Conservation (phyloP, 2,888 invertebrate genomes). For the Ectropis crepuscularia region DNA sequence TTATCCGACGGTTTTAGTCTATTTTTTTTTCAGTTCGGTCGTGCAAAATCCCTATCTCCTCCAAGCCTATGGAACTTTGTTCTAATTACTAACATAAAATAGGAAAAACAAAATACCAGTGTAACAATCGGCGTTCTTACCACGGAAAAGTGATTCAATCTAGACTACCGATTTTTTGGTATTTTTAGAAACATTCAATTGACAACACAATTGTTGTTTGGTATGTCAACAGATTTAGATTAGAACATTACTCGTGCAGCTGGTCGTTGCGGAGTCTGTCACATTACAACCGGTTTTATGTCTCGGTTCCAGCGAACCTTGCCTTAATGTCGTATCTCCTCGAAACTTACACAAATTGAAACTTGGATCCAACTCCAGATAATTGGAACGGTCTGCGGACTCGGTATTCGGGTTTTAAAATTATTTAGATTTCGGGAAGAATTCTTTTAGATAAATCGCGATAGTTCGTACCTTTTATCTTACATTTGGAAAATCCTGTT, state of each 20-base stretch:
- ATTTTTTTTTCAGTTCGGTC: too few species aligned
- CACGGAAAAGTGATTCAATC: too few species aligned
- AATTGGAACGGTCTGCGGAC: conserved; percentile 56
- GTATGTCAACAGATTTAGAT: not conserved
- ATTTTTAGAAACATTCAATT: too few species aligned
- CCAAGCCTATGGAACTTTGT: too few species aligned
- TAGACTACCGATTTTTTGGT: too few species aligned
- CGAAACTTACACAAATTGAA: conserved; percentile 66
- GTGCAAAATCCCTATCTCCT: too few species aligned
- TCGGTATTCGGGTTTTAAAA: conserved; percentile 45
- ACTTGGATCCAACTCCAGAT: conserved; percentile 52
- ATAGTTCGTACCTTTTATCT: not conserved
- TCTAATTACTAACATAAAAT: too few species aligned
- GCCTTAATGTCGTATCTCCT: conserved; percentile 52
- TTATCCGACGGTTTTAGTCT: too few species aligned
- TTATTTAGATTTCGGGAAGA: conserved; percentile 2
- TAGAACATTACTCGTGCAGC: conserved; percentile 63
- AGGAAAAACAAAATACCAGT: too few species aligned
- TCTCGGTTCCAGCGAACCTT: conserved; percentile 50
- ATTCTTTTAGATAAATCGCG: not conserved
- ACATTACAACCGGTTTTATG: conserved; percentile 71
- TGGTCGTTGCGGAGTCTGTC: conserved; percentile 66
- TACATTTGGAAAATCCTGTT: too few species aligned
- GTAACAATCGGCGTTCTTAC: too few species aligned
- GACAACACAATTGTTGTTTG: not conserved